Conservation (phyloP, 1,140 invertebrate genomes). For the Penaeus vannamei region DNA sequence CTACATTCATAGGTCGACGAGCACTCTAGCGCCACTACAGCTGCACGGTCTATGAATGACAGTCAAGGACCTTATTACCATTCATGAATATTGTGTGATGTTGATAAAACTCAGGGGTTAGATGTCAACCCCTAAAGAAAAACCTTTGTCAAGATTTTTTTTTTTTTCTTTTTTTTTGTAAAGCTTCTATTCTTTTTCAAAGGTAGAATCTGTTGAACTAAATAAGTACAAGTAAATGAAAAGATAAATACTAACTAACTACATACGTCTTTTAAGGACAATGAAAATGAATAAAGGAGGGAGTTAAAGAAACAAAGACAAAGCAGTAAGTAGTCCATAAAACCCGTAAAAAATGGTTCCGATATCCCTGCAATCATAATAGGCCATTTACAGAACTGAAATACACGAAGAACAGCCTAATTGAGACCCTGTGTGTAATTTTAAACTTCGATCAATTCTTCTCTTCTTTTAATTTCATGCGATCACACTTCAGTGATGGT, state of each 20-base stretch:
- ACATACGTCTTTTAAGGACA: background rate
- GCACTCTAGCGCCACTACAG: too few species aligned
- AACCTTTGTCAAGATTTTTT: background rate
- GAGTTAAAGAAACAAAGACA: too few species aligned
- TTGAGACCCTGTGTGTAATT: conserved; percentile 17
- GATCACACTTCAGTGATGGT: too few species aligned
- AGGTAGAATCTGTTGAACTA: too few species aligned
- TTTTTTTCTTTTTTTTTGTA: conserved; percentile 7
- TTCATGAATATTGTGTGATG: background rate
- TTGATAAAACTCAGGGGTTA: conserved; percentile 8
- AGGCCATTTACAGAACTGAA: background rate
- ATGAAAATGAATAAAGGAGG: too few species aligned
- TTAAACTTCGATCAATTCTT: background rate
- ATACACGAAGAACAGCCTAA: background rate
- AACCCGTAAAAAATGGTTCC: too few species aligned
- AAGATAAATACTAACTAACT: conserved; percentile 1
- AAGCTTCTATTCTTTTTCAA: conserved; percentile 17
- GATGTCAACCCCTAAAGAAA: background rate
- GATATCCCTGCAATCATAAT: background rate
- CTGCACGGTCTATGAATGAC: too few species aligned
- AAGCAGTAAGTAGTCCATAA: too few species aligned
- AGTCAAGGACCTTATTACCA: too few species aligned
- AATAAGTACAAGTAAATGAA: too few species aligned
- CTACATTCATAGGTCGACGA: too few species aligned
- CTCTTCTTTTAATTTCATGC: too few species aligned